Percentiles rank a stretch among this genome's conserved stretches.
Evolutionary conservation across 2,888 invertebrate species (phyloP).

Genomic region (Stenotaenia linearis): DNA sequence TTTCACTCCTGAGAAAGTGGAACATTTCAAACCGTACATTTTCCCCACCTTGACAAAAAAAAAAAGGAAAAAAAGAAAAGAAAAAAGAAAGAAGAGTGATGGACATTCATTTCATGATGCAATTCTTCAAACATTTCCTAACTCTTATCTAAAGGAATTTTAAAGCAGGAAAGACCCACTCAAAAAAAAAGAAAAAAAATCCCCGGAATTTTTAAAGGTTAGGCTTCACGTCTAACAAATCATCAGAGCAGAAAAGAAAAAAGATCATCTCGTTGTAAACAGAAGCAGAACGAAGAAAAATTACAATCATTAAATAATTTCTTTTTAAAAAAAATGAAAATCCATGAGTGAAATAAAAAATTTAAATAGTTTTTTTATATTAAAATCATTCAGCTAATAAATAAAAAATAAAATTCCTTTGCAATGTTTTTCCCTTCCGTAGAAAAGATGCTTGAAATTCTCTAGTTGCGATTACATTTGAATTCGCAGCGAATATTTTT

Average conservation of each 20-base stretch:
- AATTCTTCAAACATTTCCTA: slow-evolving; percentile 22
- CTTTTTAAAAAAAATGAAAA: background rate
- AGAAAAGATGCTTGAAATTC: background rate
- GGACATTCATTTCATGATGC: slow-evolving; percentile 26
- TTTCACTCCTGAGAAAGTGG: slow-evolving; percentile 14
- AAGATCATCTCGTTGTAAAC: background rate
- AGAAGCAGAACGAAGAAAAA: background rate
- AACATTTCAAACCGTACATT: slow-evolving; percentile 10
- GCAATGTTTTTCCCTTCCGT: background rate
- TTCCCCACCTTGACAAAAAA: slow-evolving; percentile 13
- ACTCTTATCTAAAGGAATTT: slow-evolving; percentile 26
- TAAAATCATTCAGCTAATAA: background rate
- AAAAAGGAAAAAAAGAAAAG: background rate
- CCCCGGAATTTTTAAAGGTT: background rate
- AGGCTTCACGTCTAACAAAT: slow-evolving; percentile 6
- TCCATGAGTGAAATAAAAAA: no score
- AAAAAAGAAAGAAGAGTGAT: background rate
- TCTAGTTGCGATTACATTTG: slow-evolving; percentile 10
- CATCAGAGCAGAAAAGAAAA: background rate
- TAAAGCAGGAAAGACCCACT: background rate
- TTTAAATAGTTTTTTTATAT: background rate
- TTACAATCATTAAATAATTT: background rate
- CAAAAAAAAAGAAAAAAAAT: background rate
- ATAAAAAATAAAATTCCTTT: background rate
- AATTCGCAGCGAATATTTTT: background rate